Base-by-base conservation (phyloP, 2,113 vertebrate species). In the Boulengeromyrus knoepffleri region DNA sequence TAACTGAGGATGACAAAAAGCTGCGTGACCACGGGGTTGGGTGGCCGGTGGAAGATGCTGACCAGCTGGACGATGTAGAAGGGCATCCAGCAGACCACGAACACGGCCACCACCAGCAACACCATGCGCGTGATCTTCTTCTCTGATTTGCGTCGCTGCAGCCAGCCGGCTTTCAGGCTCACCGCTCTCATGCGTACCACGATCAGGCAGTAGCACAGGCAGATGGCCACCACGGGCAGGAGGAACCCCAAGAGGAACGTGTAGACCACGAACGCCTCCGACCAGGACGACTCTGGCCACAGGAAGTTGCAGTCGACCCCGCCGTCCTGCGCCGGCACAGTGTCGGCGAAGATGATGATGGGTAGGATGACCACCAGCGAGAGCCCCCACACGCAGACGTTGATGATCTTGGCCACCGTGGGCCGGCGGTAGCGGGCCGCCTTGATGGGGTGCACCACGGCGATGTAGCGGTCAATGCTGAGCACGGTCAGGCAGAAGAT, bases 401-500 rank as follows among this genome's bases (percentile, higher is more conserved):
- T 93, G 87, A 93, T 90, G 2, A 89, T 74, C 70, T 93, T 93
- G 70, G 93, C 92, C 83, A 93, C 91, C 6, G 90, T 83, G 3
- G 92, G 93, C 27, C 92, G 90, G n/a, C 93, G 90, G 85, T 90
- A 93, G 7, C 91, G 89, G 12, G 93, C 91, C 6, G 93, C 88
- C 42, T 87, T 92, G 27, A 93, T 93, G 13, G 93, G 93, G 88
- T 93, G 93, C 52, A 93, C 93, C 89, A 93, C 93, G 12, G 91
- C 92, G 87, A 87, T 66, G 88, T 90, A 90, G 77, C 90, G 90
- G 47, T 90, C 90, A 13, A 93, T 89, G 77, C 93, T 93, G 66
- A 93, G 89, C 24, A 93, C 93, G 3, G 91, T 93, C 46, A 93
- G 91, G 91, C 93, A 93, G 91, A 93, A 93, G 89, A 93, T 92